These are phyloP conservation scores for Lithodes maja DNA, from an alignment of 2,888 invertebrate genomes.

Conservation along the genomic window DNA sequence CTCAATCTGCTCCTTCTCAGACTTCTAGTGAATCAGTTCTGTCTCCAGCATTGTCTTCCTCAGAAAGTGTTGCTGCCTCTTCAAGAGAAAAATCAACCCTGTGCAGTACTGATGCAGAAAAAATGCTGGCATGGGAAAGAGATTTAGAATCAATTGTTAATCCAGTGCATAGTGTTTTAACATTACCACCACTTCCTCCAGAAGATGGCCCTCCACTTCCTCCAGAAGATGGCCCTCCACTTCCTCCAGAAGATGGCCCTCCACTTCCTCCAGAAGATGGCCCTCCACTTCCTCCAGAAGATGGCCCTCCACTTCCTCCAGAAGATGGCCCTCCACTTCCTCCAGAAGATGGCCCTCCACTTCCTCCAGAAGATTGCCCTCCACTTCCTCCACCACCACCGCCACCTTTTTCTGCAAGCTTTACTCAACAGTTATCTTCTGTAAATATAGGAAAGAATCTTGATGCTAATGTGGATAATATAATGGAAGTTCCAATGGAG, in stretches of 20 bases:
- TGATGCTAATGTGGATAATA: constrained; percentile 14
- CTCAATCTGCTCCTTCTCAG: too few relatives aligned
- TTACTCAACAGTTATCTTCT: not conserved
- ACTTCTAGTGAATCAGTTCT: too few relatives aligned
- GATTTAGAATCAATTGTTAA: not conserved
- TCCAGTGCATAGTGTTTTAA: too few relatives aligned
- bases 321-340: not conserved
- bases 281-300: not conserved
- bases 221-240: not conserved
- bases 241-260: not conserved
- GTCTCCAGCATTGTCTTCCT: not conserved
- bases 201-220: not conserved
- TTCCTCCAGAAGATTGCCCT: not conserved
- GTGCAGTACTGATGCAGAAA: not conserved
- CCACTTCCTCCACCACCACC: not conserved
- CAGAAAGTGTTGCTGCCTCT: not conserved
- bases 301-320: not conserved
- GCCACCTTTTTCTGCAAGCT: not conserved
- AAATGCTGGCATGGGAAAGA: constrained; percentile 3
- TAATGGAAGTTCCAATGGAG: constrained; percentile 51
- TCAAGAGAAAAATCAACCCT: not conserved
- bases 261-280: not conserved
- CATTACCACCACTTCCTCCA: not conserved
- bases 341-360: not conserved
- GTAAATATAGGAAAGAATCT: not conserved